These are phyloP conservation scores for Palythoa caribaeorum DNA, from an alignment of 92 coral and sea anemone genomes.

Conservation along the genomic window DNA sequence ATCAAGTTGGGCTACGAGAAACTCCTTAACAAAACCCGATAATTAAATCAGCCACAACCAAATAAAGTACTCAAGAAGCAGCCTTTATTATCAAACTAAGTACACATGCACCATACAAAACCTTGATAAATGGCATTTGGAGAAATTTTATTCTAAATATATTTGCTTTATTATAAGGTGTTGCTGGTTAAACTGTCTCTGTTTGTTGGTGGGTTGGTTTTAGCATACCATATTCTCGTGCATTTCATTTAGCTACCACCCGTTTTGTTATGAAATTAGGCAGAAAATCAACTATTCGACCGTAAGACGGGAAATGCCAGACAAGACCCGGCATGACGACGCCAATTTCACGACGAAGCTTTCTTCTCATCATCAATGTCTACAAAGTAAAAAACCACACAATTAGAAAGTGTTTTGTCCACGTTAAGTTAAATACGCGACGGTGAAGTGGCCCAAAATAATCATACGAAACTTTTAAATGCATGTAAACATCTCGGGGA, in stretches of 20 bases:
- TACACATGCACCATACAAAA: slow-evolving; percentile 11
- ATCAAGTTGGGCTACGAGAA: neutral
- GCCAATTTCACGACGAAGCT: slow-evolving; percentile 31
- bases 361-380: slow-evolving; percentile 35
- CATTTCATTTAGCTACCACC: slow-evolving; percentile 22
- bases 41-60: neutral
- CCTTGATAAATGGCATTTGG: slow-evolving; percentile 1
- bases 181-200: neutral
- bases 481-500: no score
- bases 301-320: neutral
- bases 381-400: neutral
- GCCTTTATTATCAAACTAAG: slow-evolving; percentile 22
- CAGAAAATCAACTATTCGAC: slow-evolving; percentile 28
- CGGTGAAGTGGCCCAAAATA: slow-evolving; percentile 25
- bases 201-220: slow-evolving; percentile 9
- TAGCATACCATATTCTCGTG: slow-evolving; percentile 13
- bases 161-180: slow-evolving; percentile 6
- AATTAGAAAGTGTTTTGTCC: neutral
- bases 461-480: neutral
- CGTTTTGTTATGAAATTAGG: slow-evolving; percentile 16
- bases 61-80: neutral
- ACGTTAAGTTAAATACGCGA: no score
- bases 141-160: slow-evolving; percentile 1
- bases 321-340: neutral
- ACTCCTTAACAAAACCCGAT: neutral